Conservation (phyloP, 2,888 invertebrate species). For the Iselma pallidipennis region DNA sequence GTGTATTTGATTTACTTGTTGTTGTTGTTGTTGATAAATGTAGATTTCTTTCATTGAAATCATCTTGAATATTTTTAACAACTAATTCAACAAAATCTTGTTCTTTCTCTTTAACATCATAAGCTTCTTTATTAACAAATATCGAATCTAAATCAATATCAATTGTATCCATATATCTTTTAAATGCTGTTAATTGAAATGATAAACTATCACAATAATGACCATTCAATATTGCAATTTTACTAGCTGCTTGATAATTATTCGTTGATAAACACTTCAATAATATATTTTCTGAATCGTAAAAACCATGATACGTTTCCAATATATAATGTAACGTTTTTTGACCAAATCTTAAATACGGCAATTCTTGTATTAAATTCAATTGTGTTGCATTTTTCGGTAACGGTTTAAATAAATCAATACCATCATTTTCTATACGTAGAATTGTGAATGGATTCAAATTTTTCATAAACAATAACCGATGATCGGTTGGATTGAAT, state of each 20-base stretch:
- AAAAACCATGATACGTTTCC: constrained; percentile 52
- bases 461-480: constrained; percentile 42
- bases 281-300: constrained; percentile 52
- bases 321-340: constrained; percentile 53
- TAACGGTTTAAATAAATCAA: constrained; percentile 10
- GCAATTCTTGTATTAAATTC: constrained; percentile 36
- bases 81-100: constrained; percentile 40
- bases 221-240: constrained; percentile 52
- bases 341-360: constrained; percentile 42
- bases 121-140: constrained; percentile 37
- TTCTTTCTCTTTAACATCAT: constrained; percentile 38
- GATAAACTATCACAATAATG: constrained; percentile 54
- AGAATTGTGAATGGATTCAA: constrained; percentile 37
- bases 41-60: constrained; percentile 34
- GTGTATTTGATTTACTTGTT: constrained; percentile 34
- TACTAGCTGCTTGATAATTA: constrained; percentile 54
- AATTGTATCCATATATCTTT: constrained; percentile 46
- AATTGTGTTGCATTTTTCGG: constrained; percentile 28
- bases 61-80: constrained; percentile 40
- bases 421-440: constrained; percentile 36
- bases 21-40: too few species aligned
- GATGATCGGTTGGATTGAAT: constrained; percentile 48
- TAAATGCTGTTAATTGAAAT: constrained; percentile 52
- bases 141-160: constrained; percentile 41
- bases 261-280: constrained; percentile 49